Conservation (phyloP, 2,888 invertebrate species). For the Netelia inedita region DNA sequence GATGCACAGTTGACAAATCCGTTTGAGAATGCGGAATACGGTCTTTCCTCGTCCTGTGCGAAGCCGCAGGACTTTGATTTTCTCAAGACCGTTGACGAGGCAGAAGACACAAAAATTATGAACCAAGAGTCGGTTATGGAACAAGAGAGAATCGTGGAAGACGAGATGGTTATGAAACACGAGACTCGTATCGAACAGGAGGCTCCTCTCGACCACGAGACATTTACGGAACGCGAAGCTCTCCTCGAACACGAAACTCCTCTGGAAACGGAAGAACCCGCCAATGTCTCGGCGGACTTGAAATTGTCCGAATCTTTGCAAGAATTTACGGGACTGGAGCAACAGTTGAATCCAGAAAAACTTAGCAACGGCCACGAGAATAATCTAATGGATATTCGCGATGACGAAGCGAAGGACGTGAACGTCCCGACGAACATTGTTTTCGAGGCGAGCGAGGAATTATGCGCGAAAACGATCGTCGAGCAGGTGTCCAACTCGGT, state of each 20-base stretch:
- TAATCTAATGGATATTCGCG: conserved; percentile 35
- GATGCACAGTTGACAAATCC: conserved; percentile 29
- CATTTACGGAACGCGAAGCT: conserved; percentile 11
- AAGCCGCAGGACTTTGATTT: conserved; percentile 30
- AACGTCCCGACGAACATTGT: conserved; percentile 42
- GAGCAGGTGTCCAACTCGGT: background rate
- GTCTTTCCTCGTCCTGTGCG: background rate
- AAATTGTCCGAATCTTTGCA: conserved; percentile 79
- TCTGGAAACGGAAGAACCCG: conserved; percentile 40
- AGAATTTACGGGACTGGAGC: conserved; percentile 80
- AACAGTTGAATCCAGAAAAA: conserved; percentile 73
- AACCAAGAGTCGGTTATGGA: conserved; percentile 55
- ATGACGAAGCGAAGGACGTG: conserved; percentile 19
- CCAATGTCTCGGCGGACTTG: conserved; percentile 60
- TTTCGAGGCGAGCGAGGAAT: background rate
- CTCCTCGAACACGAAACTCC: conserved; percentile 38
- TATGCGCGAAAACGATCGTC: too few relatives aligned
- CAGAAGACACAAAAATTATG: conserved; percentile 1
- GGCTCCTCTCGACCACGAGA: conserved; percentile 37
- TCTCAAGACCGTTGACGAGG: conserved; percentile 7
- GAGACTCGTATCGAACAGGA: conserved; percentile 22
- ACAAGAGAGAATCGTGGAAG: background rate
- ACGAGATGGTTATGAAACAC: conserved; percentile 56
- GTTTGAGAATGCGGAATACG: conserved; percentile 42
- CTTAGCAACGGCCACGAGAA: conserved; percentile 52